Percentiles rank a stretch among this genome's conserved stretches.
These are phyloP conservation scores for Morbakka virulenta DNA, from an alignment of 30 jellyfish, hydroid and myxozoan genomes.

Conservation along the genomic window DNA sequence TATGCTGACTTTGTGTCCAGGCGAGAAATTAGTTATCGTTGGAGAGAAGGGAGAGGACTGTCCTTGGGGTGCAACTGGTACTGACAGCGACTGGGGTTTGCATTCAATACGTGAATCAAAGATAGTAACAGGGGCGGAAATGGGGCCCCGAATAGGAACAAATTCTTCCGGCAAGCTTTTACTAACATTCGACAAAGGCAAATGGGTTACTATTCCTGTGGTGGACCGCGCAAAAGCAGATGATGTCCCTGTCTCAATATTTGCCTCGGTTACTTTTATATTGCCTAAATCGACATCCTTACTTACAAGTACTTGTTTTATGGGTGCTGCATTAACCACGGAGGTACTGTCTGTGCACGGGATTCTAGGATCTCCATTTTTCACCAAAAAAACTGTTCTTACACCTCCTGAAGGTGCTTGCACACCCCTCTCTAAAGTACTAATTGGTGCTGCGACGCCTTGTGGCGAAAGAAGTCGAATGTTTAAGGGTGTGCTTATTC, in stretches of 20 bases:
- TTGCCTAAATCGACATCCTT: not conserved
- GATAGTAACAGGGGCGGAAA: too few relatives aligned
- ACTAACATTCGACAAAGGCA: not conserved
- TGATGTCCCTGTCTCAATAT: not conserved
- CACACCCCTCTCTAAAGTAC: not conserved
- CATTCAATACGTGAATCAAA: too few relatives aligned
- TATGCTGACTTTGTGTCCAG: not conserved
- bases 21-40: not conserved
- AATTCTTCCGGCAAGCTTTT: not conserved
- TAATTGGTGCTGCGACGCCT: not conserved
- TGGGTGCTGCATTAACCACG: not conserved
- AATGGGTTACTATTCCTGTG: not conserved
- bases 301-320: not conserved
- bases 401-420: not conserved
- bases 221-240: not conserved
- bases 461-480: constrained; percentile 34
- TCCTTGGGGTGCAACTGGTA: not conserved
- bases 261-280: not conserved
- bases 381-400: not conserved
- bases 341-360: not conserved
- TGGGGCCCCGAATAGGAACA: not conserved
- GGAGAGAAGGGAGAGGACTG: not conserved
- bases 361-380: not conserved
- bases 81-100: too few relatives aligned
- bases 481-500: constrained; percentile 21